Percentiles rank a stretch among this genome's conserved stretches.
phyloP scores from a whole-genome alignment of 2,113 vertebrate species.

The Gyps fulvus region DNA sequence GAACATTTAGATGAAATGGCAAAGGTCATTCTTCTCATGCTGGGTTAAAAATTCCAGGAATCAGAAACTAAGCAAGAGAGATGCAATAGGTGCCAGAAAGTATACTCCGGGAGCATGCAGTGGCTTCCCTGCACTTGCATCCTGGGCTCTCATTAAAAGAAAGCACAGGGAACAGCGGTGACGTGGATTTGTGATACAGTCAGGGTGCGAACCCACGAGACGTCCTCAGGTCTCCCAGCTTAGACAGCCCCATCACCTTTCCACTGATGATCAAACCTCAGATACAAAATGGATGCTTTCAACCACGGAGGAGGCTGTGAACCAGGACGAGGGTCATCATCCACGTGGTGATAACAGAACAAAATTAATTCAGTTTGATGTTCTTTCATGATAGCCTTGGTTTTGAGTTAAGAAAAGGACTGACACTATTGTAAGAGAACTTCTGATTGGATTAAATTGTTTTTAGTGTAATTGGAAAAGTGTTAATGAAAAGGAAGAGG shows the following conservation, averaged over 20 bases:
- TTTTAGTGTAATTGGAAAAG: background rate
- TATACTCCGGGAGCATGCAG: background rate
- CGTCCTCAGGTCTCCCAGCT: background rate
- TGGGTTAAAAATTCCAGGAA: background rate
- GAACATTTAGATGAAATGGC: background rate
- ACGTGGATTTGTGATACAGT: background rate
- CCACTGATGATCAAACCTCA: background rate
- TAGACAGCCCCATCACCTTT: background rate
- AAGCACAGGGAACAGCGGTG: background rate
- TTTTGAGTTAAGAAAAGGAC: background rate
- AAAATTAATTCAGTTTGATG: background rate
- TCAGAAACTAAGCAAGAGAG: background rate
- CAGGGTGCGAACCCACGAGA: accelerated
- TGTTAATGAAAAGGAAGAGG: background rate
- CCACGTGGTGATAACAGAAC: background rate
- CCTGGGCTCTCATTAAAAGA: background rate
- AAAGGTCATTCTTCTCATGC: background rate
- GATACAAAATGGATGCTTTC: background rate
- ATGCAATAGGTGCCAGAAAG: background rate
- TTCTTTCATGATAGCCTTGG: background rate
- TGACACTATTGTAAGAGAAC: background rate
- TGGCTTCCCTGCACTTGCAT: background rate
- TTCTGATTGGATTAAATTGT: background rate
- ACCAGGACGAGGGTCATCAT: background rate
- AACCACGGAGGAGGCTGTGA: background rate